Evolutionary conservation across 2,888 invertebrate genomes (phyloP).

Genomic region (Parnassius orleans): DNA sequence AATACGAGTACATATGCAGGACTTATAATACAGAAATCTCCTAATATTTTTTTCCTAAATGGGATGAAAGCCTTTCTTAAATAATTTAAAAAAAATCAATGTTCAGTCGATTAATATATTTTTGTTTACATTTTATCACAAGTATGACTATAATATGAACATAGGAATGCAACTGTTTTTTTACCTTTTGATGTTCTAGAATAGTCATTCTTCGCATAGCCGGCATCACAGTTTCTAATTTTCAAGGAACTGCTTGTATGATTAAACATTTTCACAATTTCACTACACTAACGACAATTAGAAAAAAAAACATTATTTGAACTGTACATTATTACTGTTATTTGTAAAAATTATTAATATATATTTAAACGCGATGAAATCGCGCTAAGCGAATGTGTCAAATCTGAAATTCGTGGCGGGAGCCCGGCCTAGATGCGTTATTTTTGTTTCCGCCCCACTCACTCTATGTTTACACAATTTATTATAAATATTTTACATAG

Average conservation of each 20-base stretch:
- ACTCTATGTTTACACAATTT: constrained; percentile 61
- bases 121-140: too few relatives aligned
- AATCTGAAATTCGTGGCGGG: constrained; percentile 54
- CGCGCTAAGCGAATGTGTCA: constrained; percentile 50
- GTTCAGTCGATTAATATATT: too few relatives aligned
- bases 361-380: constrained; percentile 38
- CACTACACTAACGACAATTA: too few relatives aligned
- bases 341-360: background rate
- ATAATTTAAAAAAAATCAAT: too few relatives aligned
- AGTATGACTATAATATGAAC: too few relatives aligned
- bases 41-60: too few relatives aligned
- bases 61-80: too few relatives aligned
- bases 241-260: constrained; percentile 56
- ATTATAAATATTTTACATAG: constrained; percentile 55
- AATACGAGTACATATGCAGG: too few relatives aligned
- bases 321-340: background rate
- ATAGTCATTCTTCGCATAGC: background rate
- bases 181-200: constrained; percentile 2
- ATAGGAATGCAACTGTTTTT: background rate
- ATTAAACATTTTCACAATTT: constrained; percentile 53
- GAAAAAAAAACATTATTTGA: too few relatives aligned
- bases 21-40: too few relatives aligned
- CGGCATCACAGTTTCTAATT: constrained; percentile 25
- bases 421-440: constrained; percentile 58
- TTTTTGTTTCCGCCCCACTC: constrained; percentile 63